Percentiles rank a stretch among this genome's conserved stretches.
Conservation (phyloP, 2,888 invertebrate genomes). For the Empis livida region DNA sequence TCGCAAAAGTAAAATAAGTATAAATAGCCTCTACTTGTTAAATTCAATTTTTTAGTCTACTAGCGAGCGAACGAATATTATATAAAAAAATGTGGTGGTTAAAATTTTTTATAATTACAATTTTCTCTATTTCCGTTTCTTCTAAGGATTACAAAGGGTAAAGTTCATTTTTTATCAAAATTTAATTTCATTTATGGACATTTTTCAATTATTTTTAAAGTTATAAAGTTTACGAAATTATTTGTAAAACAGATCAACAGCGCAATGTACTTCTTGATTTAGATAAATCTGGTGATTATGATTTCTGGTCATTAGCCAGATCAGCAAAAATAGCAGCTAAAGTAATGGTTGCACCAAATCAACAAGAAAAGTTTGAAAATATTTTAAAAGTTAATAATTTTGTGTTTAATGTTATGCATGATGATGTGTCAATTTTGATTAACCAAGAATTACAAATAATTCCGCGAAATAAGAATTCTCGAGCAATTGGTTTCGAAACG, state of each 20-base stretch:
- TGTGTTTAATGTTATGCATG: constrained; percentile 15
- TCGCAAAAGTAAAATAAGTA: too few species aligned
- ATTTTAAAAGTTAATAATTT: constrained; percentile 14
- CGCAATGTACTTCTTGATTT: constrained; percentile 15
- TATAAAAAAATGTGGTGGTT: too few species aligned
- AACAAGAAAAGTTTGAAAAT: constrained; percentile 15
- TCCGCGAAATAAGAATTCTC: constrained; percentile 20
- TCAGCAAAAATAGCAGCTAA: constrained; percentile 15
- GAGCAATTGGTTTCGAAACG: constrained; percentile 20
- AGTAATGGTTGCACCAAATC: constrained; percentile 22
- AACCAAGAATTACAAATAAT: constrained; percentile 18
- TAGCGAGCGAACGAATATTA: too few species aligned
- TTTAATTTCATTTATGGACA: too few species aligned
- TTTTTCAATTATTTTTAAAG: too few species aligned
- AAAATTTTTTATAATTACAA: neutral
- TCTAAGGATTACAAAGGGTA: neutral
- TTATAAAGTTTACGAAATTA: constrained; percentile 24
- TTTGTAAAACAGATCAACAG: constrained; percentile 10
- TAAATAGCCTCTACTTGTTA: too few species aligned
- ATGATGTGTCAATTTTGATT: constrained; percentile 20
- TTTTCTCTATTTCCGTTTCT: neutral
- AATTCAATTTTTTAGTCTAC: too few species aligned
- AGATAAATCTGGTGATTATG: constrained; percentile 17
- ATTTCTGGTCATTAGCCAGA: constrained; percentile 20
- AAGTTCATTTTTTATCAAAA: neutral